Conservation (phyloP, 2,888 invertebrate species). For the Marronus borbonicus region DNA sequence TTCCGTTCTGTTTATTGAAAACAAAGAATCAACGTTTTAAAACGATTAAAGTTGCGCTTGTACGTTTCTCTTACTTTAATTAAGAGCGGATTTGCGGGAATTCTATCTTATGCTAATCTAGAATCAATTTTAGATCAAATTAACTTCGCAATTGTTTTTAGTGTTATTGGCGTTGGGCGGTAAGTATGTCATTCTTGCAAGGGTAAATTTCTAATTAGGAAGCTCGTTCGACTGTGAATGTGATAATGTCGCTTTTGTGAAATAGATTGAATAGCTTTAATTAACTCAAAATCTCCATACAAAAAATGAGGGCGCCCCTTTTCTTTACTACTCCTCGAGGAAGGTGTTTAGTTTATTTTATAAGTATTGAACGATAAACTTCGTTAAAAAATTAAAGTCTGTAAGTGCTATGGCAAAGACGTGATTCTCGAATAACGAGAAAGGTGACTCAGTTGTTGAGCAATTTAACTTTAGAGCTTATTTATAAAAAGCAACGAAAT, state of each 20-base stretch:
- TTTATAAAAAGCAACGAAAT: too few relatives aligned
- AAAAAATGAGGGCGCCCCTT: too few relatives aligned
- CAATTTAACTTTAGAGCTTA: too few relatives aligned
- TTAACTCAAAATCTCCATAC: not conserved
- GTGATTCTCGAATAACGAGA: too few relatives aligned
- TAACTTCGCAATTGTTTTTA: conserved; percentile 27
- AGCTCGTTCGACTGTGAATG: conserved; percentile 9
- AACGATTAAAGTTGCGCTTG: conserved; percentile 34
- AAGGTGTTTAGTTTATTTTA: not conserved
- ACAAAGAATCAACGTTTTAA: conserved; percentile 14
- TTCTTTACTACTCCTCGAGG: not conserved
- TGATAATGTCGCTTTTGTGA: conserved; percentile 19
- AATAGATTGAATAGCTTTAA: conserved; percentile 2
- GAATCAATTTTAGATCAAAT: conserved; percentile 36
- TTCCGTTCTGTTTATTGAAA: not conserved
- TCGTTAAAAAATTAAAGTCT: too few relatives aligned
- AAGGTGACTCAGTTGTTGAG: too few relatives aligned
- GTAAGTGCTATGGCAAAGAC: too few relatives aligned
- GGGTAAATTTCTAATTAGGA: not conserved
- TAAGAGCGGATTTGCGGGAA: conserved; percentile 25
- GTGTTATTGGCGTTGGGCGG: not conserved
- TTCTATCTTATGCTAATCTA: conserved; percentile 22
- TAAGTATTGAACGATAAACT: too few relatives aligned
- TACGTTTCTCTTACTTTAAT: conserved; percentile 23
- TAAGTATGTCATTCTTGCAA: conserved; percentile 21